phyloP scores from a whole-genome alignment of 2,888 invertebrate species.

The Protula sp. region DNA sequence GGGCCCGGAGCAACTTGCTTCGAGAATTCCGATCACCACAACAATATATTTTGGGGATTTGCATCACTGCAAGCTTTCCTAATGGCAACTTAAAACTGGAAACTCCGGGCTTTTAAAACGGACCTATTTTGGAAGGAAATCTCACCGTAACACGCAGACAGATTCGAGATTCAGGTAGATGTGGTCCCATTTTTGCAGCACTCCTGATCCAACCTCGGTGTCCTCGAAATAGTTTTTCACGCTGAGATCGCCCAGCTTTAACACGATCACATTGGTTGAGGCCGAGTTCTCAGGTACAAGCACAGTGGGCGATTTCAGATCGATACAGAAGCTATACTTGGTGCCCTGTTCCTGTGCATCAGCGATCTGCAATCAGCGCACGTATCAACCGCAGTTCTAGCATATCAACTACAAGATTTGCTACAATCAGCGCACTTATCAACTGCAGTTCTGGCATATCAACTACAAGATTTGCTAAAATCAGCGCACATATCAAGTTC shows the following conservation, averaged over 20 bases:
- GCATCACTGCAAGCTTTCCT: too few species aligned
- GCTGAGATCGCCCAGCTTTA: constrained; percentile 70
- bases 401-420: background rate
- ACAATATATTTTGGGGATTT: too few species aligned
- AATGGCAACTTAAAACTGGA: too few species aligned
- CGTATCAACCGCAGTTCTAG: too few species aligned
- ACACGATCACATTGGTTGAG: constrained; percentile 69
- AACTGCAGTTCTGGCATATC: constrained; percentile 24
- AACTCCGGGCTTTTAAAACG: too few species aligned
- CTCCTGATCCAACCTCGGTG: constrained; percentile 25
- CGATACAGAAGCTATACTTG: constrained; percentile 62
- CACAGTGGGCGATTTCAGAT: constrained; percentile 70
- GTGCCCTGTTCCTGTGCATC: constrained; percentile 40
- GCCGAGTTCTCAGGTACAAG: constrained; percentile 74
- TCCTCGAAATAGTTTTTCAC: constrained; percentile 76
- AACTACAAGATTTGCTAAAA: too few species aligned
- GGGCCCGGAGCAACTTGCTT: too few species aligned
- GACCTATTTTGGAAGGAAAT: too few species aligned
- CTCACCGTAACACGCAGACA: constrained; percentile 61
- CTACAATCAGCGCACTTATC: background rate
- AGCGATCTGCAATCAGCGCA: constrained; percentile 30
- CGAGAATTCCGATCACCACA: too few species aligned
- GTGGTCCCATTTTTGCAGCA: constrained; percentile 47
- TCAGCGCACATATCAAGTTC: too few species aligned
- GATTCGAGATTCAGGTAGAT: constrained; percentile 58